phyloP scores from a whole-genome alignment of 2,888 invertebrate genomes.

The Leucoma salicis region DNA sequence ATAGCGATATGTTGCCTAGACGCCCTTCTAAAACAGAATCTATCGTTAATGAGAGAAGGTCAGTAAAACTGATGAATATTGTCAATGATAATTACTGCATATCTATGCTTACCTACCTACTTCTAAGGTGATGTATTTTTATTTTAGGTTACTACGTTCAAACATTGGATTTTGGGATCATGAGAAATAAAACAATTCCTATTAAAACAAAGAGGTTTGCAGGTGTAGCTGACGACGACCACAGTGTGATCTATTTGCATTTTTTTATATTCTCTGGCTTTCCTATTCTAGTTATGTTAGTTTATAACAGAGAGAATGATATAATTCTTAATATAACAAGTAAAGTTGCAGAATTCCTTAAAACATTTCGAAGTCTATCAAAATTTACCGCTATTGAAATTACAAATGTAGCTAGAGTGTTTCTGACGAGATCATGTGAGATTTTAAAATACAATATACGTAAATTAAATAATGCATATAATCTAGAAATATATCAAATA shows the following conservation, averaged over 20 bases:
- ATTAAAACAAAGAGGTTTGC: conserved; percentile 11
- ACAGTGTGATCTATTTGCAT: conserved; percentile 33
- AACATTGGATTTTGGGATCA: background rate
- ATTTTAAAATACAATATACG: conserved; percentile 8
- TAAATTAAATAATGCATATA: background rate
- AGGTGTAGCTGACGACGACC: conserved; percentile 12
- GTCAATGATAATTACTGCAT: too few species aligned
- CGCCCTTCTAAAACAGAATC: conserved; percentile 30
- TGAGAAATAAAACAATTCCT: conserved; percentile 25
- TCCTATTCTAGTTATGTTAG: conserved; percentile 49
- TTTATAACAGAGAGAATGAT: conserved; percentile 50
- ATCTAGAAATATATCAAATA: conserved; percentile 14
- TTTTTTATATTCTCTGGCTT: conserved; percentile 53
- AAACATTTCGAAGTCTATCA: conserved; percentile 23
- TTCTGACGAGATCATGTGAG: conserved; percentile 24
- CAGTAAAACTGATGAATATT: background rate
- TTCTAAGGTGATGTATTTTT: too few species aligned
- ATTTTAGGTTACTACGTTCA: background rate
- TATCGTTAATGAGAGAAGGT: conserved; percentile 32
- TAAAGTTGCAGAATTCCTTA: conserved; percentile 34
- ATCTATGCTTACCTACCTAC: too few species aligned
- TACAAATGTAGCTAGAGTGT: conserved; percentile 29
- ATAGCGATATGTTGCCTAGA: conserved; percentile 53
- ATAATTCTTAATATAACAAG: conserved; percentile 38
- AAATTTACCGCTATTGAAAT: conserved; percentile 33